Evolutionary conservation across 2,888 invertebrate genomes (phyloP).

Genomic region (Amiota mariae): DNA sequence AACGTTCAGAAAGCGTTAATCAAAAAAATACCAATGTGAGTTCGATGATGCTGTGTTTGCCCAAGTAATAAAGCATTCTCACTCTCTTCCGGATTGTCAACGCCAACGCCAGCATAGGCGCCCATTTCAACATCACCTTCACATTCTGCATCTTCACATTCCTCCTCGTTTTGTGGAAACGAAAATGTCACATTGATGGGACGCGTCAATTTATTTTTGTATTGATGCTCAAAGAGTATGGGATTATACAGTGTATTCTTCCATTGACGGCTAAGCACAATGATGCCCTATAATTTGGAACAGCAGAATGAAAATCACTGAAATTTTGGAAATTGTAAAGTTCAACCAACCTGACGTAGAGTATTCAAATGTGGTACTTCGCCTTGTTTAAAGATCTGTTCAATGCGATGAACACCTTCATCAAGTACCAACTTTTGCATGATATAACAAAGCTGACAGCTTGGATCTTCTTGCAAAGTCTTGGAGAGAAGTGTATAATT

Average conservation of each 20-base stretch:
- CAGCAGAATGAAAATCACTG: background rate
- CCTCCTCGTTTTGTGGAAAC: constrained; percentile 85
- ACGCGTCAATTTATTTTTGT: constrained; percentile 86
- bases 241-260: constrained; percentile 96
- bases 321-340: background rate
- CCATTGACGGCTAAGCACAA: constrained; percentile 96
- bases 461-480: constrained; percentile 95
- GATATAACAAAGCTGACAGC: constrained; percentile 92
- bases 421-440: constrained; percentile 88
- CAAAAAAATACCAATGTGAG: constrained; percentile 74
- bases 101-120: constrained; percentile 66
- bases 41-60: constrained; percentile 74
- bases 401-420: constrained; percentile 84
- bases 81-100: constrained; percentile 74
- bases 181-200: constrained; percentile 93
- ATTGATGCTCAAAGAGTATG: constrained; percentile 89
- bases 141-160: constrained; percentile 73
- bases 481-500: constrained; percentile 90
- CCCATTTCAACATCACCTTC: constrained; percentile 71
- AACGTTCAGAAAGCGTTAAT: constrained; percentile 68
- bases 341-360: constrained; percentile 81
- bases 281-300: constrained; percentile 84
- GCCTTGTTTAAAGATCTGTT: constrained; percentile 86
- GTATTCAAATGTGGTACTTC: constrained; percentile 92
- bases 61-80: constrained; percentile 74